Evolutionary conservation across 2,797 vertebrate genomes (phyloP).

Genomic region (Chromis chromis): DNA sequence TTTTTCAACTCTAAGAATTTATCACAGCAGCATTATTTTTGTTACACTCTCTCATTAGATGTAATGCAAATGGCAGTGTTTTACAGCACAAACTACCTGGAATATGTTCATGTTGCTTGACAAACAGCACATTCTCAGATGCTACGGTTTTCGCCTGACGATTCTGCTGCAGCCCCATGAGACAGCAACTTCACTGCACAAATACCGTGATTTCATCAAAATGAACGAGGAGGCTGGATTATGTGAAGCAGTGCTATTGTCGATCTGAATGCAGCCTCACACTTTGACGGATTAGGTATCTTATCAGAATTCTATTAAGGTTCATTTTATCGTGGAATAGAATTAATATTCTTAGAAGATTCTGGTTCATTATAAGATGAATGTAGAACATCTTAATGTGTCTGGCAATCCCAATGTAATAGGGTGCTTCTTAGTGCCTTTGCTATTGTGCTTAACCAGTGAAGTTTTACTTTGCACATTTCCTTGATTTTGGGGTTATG

Average conservation of each 20-base stretch:
- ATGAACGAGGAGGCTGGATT: constrained; percentile 1
- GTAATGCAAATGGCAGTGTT: too few relatives aligned
- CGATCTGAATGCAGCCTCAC: neutral
- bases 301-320: neutral
- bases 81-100: neutral
- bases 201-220: constrained; percentile 4
- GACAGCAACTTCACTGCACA: constrained; percentile 13
- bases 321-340: neutral
- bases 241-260: neutral
- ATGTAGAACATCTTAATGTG: neutral
- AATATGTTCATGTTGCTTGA: constrained; percentile 13
- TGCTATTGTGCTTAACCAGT: neutral
- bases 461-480: constrained; percentile 26
- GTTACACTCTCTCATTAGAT: too few relatives aligned
- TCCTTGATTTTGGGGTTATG: constrained; percentile 18
- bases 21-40: too few relatives aligned
- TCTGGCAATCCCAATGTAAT: neutral
- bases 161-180: neutral
- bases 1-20: too few relatives aligned
- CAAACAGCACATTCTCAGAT: constrained; percentile 3
- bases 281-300: neutral
- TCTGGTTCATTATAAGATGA: constrained; percentile 13
- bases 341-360: constrained; percentile 2
- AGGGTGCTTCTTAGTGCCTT: neutral
- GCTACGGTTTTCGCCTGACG: neutral